Percentiles rank a stretch among this genome's conserved stretches.
Conservation (phyloP, 2,797 vertebrate species). For the Lacerta agilis region DNA sequence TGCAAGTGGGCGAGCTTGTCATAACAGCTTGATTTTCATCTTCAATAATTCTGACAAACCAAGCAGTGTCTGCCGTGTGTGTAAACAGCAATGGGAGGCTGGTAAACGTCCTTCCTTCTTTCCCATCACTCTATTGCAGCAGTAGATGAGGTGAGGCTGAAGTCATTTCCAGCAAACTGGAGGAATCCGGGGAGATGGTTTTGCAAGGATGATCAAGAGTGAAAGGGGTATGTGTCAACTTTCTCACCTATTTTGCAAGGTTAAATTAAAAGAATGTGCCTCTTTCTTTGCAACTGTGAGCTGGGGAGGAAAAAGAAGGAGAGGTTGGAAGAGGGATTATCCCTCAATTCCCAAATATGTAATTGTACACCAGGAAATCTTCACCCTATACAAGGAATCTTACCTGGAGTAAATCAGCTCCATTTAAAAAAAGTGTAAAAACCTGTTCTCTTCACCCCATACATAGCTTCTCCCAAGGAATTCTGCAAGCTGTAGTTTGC, state of each 20-base stretch:
- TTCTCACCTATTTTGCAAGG: not conserved
- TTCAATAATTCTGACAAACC: not conserved
- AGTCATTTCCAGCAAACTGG: not conserved
- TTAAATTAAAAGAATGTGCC: not conserved
- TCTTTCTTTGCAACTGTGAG: not conserved
- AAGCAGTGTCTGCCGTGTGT: not conserved
- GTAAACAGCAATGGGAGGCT: not conserved
- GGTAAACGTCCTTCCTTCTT: not conserved
- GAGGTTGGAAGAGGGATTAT: not conserved
- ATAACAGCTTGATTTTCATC: slow-evolving; percentile 16
- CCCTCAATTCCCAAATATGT: no score
- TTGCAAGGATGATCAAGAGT: not conserved
- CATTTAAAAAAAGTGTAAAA: not conserved
- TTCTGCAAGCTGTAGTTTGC: no score
- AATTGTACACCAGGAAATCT: not conserved
- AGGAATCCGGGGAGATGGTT: not conserved
- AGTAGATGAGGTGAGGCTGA: not conserved
- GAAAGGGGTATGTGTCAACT: not conserved
- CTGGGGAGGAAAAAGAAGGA: not conserved
- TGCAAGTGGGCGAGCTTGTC: not conserved
- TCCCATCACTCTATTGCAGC: not conserved
- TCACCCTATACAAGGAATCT: not conserved
- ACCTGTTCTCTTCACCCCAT: no score
- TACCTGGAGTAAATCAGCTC: not conserved
- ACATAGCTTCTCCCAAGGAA: no score